Conservation (phyloP, 92 coral and sea anemone genomes). For the Zoanthus sansibaricus region DNA sequence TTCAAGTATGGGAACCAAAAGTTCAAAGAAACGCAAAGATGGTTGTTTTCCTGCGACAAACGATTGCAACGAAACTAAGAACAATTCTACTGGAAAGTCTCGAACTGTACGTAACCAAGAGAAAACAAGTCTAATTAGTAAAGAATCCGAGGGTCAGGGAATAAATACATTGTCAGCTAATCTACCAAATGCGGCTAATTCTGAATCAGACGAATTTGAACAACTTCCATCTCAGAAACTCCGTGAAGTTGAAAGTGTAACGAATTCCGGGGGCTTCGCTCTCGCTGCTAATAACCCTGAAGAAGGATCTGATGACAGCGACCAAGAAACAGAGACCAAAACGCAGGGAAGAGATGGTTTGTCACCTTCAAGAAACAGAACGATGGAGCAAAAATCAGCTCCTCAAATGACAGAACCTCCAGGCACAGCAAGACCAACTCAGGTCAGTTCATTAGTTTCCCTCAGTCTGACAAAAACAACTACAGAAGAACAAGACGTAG, state of each 20-base stretch:
- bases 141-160: neutral
- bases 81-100: neutral
- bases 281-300: neutral
- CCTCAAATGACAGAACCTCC: neutral
- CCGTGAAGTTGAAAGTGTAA: neutral
- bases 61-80: neutral
- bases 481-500: neutral
- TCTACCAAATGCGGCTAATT: too few relatives aligned
- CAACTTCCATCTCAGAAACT: neutral
- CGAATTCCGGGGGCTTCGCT: neutral
- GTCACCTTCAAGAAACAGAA: neutral
- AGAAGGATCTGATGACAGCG: neutral
- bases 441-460: neutral
- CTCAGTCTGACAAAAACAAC: slow-evolving; percentile 8
- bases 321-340: neutral
- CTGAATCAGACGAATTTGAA: neutral
- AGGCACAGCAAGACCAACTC: neutral
- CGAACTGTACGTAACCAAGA: neutral
- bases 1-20: slow-evolving; percentile 1
- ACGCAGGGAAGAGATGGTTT: neutral
- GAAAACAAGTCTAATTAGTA: neutral
- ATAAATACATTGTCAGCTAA: neutral
- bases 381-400: neutral
- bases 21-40: slow-evolving; percentile 10
- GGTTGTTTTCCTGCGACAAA: neutral